These are phyloP conservation scores for Heterocephalus glaber DNA, from an alignment of 2,113 vertebrate species.

Conservation along the genomic window DNA sequence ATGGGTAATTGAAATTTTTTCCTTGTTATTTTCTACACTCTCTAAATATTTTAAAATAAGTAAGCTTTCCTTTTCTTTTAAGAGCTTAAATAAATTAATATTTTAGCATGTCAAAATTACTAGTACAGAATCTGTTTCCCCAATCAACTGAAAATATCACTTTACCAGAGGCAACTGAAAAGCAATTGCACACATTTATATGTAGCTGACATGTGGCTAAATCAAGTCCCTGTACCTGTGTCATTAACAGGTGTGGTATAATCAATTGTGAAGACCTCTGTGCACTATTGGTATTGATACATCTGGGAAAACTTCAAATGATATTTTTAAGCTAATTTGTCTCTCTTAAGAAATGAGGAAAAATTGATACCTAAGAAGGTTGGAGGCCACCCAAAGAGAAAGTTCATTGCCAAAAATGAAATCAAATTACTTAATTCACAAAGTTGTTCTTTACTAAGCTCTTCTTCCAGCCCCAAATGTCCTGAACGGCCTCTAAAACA, in stretches of 20 bases:
- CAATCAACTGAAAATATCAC: not conserved
- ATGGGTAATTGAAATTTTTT: not conserved
- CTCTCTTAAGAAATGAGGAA: conserved; percentile 34
- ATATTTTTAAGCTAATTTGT: conserved; percentile 52
- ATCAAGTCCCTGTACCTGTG: not conserved
- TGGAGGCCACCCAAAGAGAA: conserved; percentile 10
- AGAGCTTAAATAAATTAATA: not conserved
- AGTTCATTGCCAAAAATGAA: not conserved
- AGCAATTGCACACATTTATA: not conserved
- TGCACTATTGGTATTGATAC: not conserved
- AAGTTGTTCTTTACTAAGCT: conserved; percentile 8
- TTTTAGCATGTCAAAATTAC: not conserved
- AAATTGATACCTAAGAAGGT: not conserved
- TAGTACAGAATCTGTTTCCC: not conserved
- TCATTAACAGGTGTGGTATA: not conserved
- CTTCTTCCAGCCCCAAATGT: not conserved
- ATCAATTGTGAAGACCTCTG: not conserved
- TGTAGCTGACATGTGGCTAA: not conserved
- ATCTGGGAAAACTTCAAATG: not conserved
- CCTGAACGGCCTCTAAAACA: not conserved
- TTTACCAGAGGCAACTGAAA: conserved; percentile 12
- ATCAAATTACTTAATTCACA: conserved; percentile 45
- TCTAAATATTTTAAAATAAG: not conserved
- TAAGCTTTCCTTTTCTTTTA: not conserved
- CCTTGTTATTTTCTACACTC: not conserved